Percentiles rank a stretch among this genome's conserved stretches.
These are phyloP conservation scores for Vanacampus margaritifer DNA, from an alignment of 2,113 vertebrate genomes.

Conservation along the genomic window DNA sequence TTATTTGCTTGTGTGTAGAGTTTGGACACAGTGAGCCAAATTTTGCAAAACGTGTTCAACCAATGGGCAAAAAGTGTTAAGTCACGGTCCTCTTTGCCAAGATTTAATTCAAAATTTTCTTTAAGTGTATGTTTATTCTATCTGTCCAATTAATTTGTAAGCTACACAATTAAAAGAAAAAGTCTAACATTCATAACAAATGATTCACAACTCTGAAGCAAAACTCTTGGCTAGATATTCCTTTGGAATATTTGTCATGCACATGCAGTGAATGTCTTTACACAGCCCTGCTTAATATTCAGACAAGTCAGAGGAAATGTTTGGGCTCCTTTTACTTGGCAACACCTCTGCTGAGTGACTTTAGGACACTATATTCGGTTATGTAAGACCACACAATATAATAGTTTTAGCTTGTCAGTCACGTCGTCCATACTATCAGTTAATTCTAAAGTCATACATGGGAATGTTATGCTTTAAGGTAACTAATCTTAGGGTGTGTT, in stretches of 20 bases:
- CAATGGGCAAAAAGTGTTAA: too few species aligned
- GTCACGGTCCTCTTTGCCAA: too few species aligned
- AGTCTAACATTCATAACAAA: not conserved
- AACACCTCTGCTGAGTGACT: conserved; percentile 33
- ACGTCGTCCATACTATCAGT: conserved; percentile 8
- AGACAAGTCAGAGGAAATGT: conserved; percentile 40
- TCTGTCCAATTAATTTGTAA: not conserved
- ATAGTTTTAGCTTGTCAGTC: conserved; percentile 15
- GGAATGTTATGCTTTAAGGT: not conserved
- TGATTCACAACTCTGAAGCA: not conserved
- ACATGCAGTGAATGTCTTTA: conserved; percentile 23
- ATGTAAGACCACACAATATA: conserved; percentile 24
- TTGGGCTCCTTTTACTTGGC: conserved; percentile 44
- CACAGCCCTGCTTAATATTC: conserved; percentile 52
- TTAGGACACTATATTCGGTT: conserved; percentile 36
- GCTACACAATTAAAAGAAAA: too few species aligned
- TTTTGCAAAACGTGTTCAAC: too few species aligned
- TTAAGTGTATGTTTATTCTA: not conserved
- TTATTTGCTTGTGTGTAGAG: too few species aligned
- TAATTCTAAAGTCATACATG: not conserved
- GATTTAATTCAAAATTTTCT: not conserved
- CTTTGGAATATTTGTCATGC: conserved; percentile 16
- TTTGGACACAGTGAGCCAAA: too few species aligned
- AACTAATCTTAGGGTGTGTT: conserved; percentile 1
- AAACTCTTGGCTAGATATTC: not conserved